Conservation (phyloP, 2,797 vertebrate species). For the Xerus rutilus region DNA sequence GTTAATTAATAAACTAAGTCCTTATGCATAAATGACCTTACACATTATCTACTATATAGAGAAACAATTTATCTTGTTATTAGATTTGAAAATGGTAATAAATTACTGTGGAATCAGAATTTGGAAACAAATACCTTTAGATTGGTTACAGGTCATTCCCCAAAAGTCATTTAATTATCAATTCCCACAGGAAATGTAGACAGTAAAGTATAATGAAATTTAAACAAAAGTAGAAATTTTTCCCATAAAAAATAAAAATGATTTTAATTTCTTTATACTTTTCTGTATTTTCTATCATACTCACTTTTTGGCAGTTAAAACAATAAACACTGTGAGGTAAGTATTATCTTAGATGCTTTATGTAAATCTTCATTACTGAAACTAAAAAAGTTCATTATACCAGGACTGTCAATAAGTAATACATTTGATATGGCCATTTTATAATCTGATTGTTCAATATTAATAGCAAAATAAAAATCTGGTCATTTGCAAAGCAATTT, state of each 20-base stretch:
- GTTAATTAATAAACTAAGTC: conserved; percentile 59
- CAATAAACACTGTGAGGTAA: conserved; percentile 20
- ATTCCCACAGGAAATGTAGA: neutral
- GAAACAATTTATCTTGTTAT: conserved; percentile 37
- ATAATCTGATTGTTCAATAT: conserved; percentile 41
- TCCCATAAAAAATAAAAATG: neutral
- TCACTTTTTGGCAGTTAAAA: conserved; percentile 20
- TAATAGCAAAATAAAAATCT: conserved; percentile 66
- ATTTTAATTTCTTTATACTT: conserved; percentile 47
- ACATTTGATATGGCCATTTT: conserved; percentile 18
- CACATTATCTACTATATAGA: conserved; percentile 23
- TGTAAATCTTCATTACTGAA: conserved; percentile 58
- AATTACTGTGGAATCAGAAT: conserved; percentile 17
- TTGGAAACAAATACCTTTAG: neutral
- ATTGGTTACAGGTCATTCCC: neutral
- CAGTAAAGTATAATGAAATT: conserved; percentile 45
- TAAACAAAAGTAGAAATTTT: neutral
- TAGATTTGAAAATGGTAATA: conserved; percentile 22
- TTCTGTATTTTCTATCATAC: conserved; percentile 24
- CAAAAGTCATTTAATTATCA: neutral
- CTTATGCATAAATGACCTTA: conserved; percentile 49
- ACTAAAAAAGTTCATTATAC: neutral
- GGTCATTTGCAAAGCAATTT: conserved; percentile 56
- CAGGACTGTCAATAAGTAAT: neutral
- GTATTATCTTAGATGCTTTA: neutral